phyloP scores from a whole-genome alignment of 2,113 vertebrate species.

The Zosterops pallidus region DNA sequence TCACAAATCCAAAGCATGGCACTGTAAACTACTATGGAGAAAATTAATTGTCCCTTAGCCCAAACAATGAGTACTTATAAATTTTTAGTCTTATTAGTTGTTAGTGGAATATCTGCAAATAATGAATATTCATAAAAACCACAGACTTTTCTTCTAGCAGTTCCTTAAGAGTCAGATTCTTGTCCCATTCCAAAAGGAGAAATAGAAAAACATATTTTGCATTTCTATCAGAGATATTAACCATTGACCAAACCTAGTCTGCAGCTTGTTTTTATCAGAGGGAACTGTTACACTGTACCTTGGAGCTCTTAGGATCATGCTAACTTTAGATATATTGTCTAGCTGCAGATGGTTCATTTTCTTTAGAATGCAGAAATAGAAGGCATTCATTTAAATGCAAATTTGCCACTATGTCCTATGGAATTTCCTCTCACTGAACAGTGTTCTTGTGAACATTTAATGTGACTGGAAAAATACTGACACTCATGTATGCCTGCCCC shows the following conservation, averaged over 20 bases:
- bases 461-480: neutral
- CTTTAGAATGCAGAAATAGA: neutral
- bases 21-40: neutral
- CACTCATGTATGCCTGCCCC: neutral
- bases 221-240: neutral
- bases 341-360: neutral
- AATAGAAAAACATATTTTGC: neutral
- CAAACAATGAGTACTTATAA: neutral
- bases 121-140: neutral
- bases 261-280: neutral
- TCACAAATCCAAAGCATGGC: neutral
- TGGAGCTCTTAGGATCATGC: neutral
- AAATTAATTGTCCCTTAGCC: neutral
- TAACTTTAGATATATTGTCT: neutral
- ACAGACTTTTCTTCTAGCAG: neutral
- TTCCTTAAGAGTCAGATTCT: neutral
- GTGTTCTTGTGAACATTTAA: neutral
- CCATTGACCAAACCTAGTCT: neutral
- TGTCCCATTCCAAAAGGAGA: neutral
- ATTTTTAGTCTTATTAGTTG: neutral
- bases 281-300: neutral
- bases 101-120: neutral
- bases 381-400: conserved; percentile 4
- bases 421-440: neutral
- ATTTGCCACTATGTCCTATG: neutral